Conservation (phyloP, 1,140 invertebrate species). For the Papilio xuthus region DNA sequence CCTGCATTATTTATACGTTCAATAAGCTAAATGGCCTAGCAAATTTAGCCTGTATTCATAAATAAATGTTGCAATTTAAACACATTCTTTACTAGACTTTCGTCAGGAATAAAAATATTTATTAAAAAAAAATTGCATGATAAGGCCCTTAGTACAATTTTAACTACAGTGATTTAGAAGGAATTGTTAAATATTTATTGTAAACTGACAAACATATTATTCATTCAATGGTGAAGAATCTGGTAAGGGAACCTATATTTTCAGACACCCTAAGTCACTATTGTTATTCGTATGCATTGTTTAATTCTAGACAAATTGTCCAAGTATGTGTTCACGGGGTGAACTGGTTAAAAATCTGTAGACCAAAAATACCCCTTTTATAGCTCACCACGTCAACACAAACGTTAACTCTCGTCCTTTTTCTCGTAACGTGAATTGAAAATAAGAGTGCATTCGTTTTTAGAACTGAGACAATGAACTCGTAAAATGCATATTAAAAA, state of each 20-base stretch:
- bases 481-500: constrained; percentile 67
- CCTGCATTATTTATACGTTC: constrained; percentile 77
- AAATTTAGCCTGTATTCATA: constrained; percentile 64
- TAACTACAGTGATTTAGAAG: background rate
- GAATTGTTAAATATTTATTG: background rate
- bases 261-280: background rate
- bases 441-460: constrained; percentile 63
- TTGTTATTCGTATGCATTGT: background rate
- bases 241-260: background rate
- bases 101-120: background rate
- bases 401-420: constrained; percentile 53
- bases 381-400: constrained; percentile 21
- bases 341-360: background rate
- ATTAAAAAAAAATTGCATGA: background rate
- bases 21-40: constrained; percentile 75
- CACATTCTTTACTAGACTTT: constrained; percentile 15
- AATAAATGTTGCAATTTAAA: constrained; percentile 44
- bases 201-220: background rate
- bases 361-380: constrained; percentile 22
- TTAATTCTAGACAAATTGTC: background rate
- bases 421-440: constrained; percentile 46
- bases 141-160: background rate
- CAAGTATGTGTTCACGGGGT: background rate
- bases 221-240: background rate
- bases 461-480: constrained; percentile 74